phyloP scores from a whole-genome alignment of 2,888 invertebrate genomes.

The Mellilla xanthometata region DNA sequence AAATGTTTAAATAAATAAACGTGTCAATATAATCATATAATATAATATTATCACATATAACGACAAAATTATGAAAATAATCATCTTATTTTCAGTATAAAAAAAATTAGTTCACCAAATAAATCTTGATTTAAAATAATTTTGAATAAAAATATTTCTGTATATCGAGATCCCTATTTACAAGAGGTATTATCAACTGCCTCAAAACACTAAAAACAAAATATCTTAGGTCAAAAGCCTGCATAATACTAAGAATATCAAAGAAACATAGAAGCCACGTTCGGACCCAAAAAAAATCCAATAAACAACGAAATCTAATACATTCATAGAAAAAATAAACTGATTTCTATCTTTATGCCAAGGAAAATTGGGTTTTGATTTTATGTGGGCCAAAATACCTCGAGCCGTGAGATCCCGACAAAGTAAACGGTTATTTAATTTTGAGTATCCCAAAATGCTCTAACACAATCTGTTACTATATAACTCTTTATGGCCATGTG shows the following conservation, averaged over 20 bases:
- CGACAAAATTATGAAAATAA: too few relatives aligned
- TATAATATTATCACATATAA: too few relatives aligned
- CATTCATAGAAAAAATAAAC: constrained; percentile 45
- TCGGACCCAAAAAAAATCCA: constrained; percentile 37
- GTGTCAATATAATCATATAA: too few relatives aligned
- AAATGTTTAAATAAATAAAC: too few relatives aligned
- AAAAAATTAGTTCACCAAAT: too few relatives aligned
- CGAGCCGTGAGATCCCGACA: constrained; percentile 30
- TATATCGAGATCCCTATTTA: too few relatives aligned
- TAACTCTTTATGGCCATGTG: too few relatives aligned
- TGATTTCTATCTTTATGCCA: constrained; percentile 41
- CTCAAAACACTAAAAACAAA: background rate
- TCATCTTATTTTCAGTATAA: too few relatives aligned
- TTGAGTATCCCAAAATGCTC: background rate
- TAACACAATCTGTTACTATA: too few relatives aligned
- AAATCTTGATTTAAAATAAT: too few relatives aligned
- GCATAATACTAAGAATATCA: constrained; percentile 17
- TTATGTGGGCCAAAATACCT: constrained; percentile 40
- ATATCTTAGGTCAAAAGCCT: constrained; percentile 3
- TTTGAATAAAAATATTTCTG: too few relatives aligned
- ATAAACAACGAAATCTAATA: constrained; percentile 44
- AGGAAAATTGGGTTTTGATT: constrained; percentile 44
- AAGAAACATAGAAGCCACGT: constrained; percentile 20
- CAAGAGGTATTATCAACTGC: too few relatives aligned
- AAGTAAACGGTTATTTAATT: constrained; percentile 29